Evolutionary conservation across 2,113 vertebrate genomes (phyloP).

Genomic region (Phalacrocorax aristotelis): DNA sequence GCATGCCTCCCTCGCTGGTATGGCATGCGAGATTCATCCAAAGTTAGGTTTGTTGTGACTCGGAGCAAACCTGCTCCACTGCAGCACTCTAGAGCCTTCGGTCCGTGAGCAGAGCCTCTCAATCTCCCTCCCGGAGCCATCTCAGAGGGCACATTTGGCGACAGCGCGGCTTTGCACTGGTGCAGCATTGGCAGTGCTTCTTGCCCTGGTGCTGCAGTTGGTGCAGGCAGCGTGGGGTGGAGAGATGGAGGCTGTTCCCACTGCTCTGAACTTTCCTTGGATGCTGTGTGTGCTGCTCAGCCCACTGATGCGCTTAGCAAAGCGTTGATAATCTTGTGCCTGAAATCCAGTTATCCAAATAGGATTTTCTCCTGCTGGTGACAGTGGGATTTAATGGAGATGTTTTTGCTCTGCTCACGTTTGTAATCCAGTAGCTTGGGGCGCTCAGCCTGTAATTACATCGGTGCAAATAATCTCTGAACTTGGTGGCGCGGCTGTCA

Average conservation of each 20-base stretch:
- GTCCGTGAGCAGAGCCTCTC: not conserved
- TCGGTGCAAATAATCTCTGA: not conserved
- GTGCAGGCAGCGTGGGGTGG: not conserved
- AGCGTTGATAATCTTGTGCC: not conserved
- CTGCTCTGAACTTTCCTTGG: not conserved
- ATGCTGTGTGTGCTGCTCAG: not conserved
- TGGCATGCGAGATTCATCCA: not conserved
- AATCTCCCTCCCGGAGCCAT: not conserved
- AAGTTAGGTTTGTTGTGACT: not conserved
- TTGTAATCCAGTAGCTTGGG: not conserved
- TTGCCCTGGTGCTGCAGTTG: not conserved
- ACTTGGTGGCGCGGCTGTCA: rapidly evolving
- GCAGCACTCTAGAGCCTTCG: not conserved
- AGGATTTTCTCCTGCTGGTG: conserved; percentile 31
- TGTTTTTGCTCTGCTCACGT: not conserved
- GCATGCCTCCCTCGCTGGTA: not conserved
- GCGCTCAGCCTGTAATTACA: not conserved
- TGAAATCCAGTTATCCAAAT: conserved; percentile 52
- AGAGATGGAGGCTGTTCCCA: rapidly evolving
- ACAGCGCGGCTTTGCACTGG: rapidly evolving
- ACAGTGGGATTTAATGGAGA: not conserved
- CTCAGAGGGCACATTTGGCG: not conserved
- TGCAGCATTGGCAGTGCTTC: rapidly evolving
- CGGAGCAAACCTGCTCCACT: not conserved
- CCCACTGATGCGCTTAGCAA: rapidly evolving